These are phyloP conservation scores for Tanytarsus gracilentus DNA, from an alignment of 2,888 invertebrate species.

Conservation along the genomic window DNA sequence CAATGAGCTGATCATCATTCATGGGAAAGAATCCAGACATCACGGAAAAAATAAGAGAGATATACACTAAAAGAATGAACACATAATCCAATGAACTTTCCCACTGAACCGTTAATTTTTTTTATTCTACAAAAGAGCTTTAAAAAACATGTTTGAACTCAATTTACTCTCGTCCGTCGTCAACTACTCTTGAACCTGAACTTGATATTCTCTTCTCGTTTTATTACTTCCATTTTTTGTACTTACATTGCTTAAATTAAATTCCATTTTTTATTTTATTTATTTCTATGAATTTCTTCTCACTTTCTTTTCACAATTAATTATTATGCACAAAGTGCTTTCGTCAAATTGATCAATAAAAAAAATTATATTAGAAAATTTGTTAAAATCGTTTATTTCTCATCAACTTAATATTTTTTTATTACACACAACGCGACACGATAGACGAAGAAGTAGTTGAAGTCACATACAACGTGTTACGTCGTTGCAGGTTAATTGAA, in stretches of 20 bases:
- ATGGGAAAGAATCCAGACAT: constrained; percentile 1
- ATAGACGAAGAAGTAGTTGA: no score
- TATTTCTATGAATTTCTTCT: not conserved
- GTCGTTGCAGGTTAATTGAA: constrained; percentile 16
- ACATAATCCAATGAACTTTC: constrained; percentile 19
- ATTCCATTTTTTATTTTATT: constrained; percentile 20
- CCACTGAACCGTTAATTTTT: constrained; percentile 26
- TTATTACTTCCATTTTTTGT: not conserved
- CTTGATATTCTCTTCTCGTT: constrained; percentile 20
- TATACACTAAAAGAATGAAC: not conserved
- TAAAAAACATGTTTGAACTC: constrained; percentile 26
- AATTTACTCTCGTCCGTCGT: constrained; percentile 2
- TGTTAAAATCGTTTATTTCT: no score
- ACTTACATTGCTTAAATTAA: constrained; percentile 29
- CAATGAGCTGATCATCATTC: no score
- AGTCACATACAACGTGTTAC: constrained; percentile 21
- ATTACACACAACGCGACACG: no score
- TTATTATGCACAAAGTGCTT: not conserved
- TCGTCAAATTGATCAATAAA: no score
- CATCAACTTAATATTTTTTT: no score
- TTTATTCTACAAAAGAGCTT: constrained; percentile 4
- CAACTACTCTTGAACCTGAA: constrained; percentile 20
- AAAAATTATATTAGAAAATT: no score
- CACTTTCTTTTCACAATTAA: not conserved
- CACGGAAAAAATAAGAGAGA: not conserved